A percentile compares a stretch with the other conserved stretches of the same genome.
Conservation (phyloP, 2,797 vertebrate species). For the Eurystomus glaucurus region DNA sequence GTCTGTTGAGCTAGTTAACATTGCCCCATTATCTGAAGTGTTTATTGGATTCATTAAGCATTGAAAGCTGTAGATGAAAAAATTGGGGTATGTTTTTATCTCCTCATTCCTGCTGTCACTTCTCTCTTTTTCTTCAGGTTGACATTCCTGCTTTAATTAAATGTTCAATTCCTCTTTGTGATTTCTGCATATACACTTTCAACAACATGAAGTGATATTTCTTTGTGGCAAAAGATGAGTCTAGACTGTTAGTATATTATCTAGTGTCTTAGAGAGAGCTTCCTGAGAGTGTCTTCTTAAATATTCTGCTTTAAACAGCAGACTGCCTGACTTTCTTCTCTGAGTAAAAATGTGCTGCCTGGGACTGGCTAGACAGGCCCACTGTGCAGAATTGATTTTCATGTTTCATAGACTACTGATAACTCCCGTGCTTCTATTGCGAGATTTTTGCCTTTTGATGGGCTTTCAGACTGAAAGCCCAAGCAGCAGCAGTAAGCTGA, state of each 20-base stretch:
- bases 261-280: not conserved
- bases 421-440: not conserved
- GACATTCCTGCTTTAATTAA: slow-evolving; percentile 7
- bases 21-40: slow-evolving; percentile 1
- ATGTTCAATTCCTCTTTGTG: not conserved
- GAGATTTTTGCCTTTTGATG: not conserved
- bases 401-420: not conserved
- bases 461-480: not conserved
- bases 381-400: not conserved
- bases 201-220: not conserved
- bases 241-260: not conserved
- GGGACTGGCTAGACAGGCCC: not conserved
- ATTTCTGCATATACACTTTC: not conserved
- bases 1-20: not conserved
- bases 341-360: not conserved
- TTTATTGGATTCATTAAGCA: slow-evolving; percentile 25
- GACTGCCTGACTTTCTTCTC: not conserved
- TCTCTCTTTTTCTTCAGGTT: not conserved
- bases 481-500: not conserved
- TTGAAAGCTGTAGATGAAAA: slow-evolving; percentile 1
- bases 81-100: not conserved
- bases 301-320: not conserved
- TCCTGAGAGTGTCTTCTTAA: not conserved
- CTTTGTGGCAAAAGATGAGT: not conserved
- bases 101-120: not conserved